Evolutionary conservation across 2,888 invertebrate genomes (phyloP), one percentile per base, ranked within the genome.

Genomic region (Melolontha melolontha): DNA sequence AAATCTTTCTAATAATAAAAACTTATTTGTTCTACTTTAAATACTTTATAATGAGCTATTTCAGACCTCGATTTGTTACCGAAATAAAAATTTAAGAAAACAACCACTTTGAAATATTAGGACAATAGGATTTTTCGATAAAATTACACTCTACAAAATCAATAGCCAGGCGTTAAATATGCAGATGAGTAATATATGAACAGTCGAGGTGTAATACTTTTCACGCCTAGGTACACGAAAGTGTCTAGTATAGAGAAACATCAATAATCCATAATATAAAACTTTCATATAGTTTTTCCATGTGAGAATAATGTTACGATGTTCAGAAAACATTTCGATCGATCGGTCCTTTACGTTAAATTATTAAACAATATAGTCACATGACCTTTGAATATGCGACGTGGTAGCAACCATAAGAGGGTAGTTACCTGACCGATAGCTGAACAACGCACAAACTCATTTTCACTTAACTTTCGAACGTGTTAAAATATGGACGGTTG

Each of bases 301-400:
- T 44, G 59, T 44, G 47, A 14, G 44, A 59, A 59, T 44, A 59
- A 5, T 44, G 59, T 47, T 59, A 47, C 59, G 59, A 14, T 29
- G 34, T 47, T 34, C 59, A 44, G 44, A 59, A 59, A 44, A 59
- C 44, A 44, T 59, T 59, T 16, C 47, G 14, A 59, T 69, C 68
- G 59, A 69, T 69, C 59, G 16, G 14, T 39, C 42, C 34, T 59
- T 54, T 62, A 51, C 75, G 76, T 74, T 82, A 78, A 81, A 82
- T 80, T 80, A 81, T 82, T 81, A 79, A 82, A 68, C 68, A 72
- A 73, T 74, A 71, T 73, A 72, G 78, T 79, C 80, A 81, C 79
- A 77, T 81, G 81, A 78, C 77, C 74, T 62, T 69, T 68, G 70
- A 16, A 68, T 72, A 73, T 73, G 67, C 66, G 71, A 71, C 72